Evolutionary conservation across 2,797 vertebrate genomes (phyloP).

Genomic region (Avahi laniger): DNA sequence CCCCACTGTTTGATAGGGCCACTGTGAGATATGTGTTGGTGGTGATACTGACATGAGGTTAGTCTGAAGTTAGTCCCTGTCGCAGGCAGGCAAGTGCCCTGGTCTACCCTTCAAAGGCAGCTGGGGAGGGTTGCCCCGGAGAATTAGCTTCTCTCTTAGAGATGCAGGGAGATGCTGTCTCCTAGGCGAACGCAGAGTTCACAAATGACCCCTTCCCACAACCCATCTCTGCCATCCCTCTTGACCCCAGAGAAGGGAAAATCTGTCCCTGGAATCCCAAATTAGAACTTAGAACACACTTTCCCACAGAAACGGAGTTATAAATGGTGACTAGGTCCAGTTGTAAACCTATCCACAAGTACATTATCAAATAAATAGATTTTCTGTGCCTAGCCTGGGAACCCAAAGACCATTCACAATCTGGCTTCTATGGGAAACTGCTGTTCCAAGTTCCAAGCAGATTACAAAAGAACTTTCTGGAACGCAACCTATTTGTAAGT

Average conservation of each 20-base stretch:
- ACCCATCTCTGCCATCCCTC: slow-evolving; percentile 42
- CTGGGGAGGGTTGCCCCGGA: slow-evolving; percentile 42
- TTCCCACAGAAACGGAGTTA: slow-evolving; percentile 64
- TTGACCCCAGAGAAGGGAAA: slow-evolving; percentile 18
- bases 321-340: slow-evolving; percentile 31
- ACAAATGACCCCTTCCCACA: slow-evolving; percentile 63
- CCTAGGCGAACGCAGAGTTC: slow-evolving; percentile 8
- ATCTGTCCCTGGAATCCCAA: slow-evolving; percentile 53
- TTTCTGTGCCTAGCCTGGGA: slow-evolving; percentile 68
- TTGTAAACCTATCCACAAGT: slow-evolving; percentile 53
- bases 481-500: slow-evolving; percentile 60
- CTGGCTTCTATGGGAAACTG: slow-evolving; percentile 61
- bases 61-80: not conserved
- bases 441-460: slow-evolving; percentile 59
- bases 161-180: slow-evolving; percentile 46
- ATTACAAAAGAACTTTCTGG: slow-evolving; percentile 74
- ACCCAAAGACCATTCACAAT: slow-evolving; percentile 50
- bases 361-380: slow-evolving; percentile 67
- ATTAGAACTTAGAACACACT: slow-evolving; percentile 62
- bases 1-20: not conserved
- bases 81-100: not conserved
- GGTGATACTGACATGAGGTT: not conserved
- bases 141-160: slow-evolving; percentile 41
- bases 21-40: not conserved
- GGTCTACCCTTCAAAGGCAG: not conserved